Conservation (phyloP, 2,888 invertebrate species). For the Protodeltote pygarga region DNA sequence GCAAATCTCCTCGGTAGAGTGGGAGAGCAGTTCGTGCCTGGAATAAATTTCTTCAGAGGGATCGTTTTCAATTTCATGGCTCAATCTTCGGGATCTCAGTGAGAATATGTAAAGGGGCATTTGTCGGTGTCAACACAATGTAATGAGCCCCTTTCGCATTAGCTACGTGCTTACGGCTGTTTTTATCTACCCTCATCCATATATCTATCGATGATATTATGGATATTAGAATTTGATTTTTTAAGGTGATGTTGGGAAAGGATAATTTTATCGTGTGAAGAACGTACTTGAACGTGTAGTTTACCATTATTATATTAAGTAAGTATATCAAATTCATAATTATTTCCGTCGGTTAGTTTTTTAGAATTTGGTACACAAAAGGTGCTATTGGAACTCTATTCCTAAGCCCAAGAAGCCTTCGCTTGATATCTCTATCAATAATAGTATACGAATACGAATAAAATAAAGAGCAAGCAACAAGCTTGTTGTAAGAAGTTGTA, state of each 20-base stretch:
- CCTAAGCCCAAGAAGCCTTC: too few species aligned
- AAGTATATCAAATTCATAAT: too few species aligned
- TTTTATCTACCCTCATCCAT: conserved; percentile 56
- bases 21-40: conserved; percentile 83
- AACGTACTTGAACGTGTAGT: too few species aligned
- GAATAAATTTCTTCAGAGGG: conserved; percentile 86
- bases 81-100: conserved; percentile 85
- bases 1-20: conserved; percentile 83
- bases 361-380: too few species aligned
- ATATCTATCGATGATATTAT: conserved; percentile 47
- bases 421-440: too few species aligned
- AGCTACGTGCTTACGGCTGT: conserved; percentile 74
- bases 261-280: conserved; percentile 8
- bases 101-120: conserved; percentile 86
- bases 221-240: conserved; percentile 42
- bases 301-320: too few species aligned
- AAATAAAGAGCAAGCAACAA: too few species aligned
- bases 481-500: too few species aligned
- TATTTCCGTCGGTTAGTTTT: too few species aligned
- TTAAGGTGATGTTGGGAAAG: conserved; percentile 7
- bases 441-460: too few species aligned
- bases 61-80: conserved; percentile 87
- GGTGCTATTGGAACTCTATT: too few species aligned
- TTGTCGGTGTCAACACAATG: conserved; percentile 85
- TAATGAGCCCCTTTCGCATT: conserved; percentile 82